Base-by-base conservation (phyloP, 53 echinoderm and acorn worm genomes). In the Luidia sarsii region DNA sequence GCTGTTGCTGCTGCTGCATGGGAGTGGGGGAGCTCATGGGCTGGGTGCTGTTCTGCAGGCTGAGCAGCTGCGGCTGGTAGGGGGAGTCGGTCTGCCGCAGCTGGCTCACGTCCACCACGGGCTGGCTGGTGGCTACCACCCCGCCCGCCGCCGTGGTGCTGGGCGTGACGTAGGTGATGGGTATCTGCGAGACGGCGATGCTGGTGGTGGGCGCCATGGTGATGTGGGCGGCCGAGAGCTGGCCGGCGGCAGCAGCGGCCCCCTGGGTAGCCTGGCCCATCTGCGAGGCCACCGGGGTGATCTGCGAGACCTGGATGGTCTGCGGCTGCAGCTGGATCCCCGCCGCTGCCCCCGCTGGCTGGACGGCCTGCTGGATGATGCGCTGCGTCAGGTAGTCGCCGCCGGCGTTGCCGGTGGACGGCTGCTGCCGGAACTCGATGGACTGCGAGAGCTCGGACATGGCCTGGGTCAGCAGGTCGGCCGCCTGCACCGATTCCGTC, bases 361-460 rank as follows among this genome's bases (percentile, higher is more conserved):
- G 94, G 0, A 83, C 85, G 19, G 79, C 38, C 7, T 83, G 89
- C 37, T 93, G 95, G 3, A 92, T 85, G 35, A 95, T 95, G 53
- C 92, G 85, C 65, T 95, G 95, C 20, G 88, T 92, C 4, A 93
- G 85, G 49, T 92, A 92, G 41, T 92, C 93, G 33, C 67, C 33
- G 43, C 68, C 72, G n/a, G n/a, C n/a, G n/a, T n/a, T n/a, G n/a
- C n/a, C n/a, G n/a, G n/a, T n/a, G n/a, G n/a, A n/a, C 31, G 80
- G 90, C 62, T 84, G 87, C 11, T 79, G 87, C 9, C 85, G 85
- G 65, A 84, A 84, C 41, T 93, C 93, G 20, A 95, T 92, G n/a
- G 90, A 80, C 36, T 95, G 95, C 0, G 93, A 93, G 15, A 95
- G 83, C 59, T 95, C 95, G 6, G 92, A 93, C 95, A 95, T 95